Evolutionary conservation across 2,113 vertebrate genomes (phyloP), one percentile per base, ranked within the genome.

Genomic region (Perognathus longimembris): DNA sequence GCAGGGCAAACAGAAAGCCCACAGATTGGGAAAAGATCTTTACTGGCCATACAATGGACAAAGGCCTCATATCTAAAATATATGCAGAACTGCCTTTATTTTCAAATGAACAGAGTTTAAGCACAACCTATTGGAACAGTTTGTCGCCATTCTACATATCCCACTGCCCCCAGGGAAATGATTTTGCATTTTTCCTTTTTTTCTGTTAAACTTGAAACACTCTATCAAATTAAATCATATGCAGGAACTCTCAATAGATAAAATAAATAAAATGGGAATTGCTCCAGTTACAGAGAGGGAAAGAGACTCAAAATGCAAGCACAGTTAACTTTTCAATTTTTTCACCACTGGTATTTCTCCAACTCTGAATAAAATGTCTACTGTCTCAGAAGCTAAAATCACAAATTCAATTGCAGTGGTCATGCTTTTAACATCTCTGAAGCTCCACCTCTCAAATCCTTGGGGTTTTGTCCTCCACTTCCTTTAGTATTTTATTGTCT

Each of bases 171-270:
- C 30, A 38, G 76, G 32, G 73, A 90, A 89, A 17, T 54, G 18
- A 5, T 88, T 87, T 92, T 89, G 22, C 12, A 38, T 88, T 93
- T 95, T 95, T 85, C 86, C 63, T 81, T 85, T 90, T 75, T 89
- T 83, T 67, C 61, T 57, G 82, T 91, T 80, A 73, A 77, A 14
- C 36, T 75, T 85, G 54, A 63, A 90, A 81, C 5, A 34, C 14
- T 69, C 84, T 64, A 63, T 85, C 34, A 69, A 92, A 86, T 12
- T 11, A 90, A 92, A 67, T 36, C 45, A 11, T 34, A 73, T 74
- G 34, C 24, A 85, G 15, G 59, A 74, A 67, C 22, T 22, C 45
- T 89, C 61, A n/a, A 22, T 85, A 78, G 30, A 87, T 76, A 74
- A 89, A 84, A 63, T 38, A 75, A 80, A 73, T 57, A 78, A 90